Evolutionary conservation across 2,888 invertebrate species (phyloP).

Genomic region (Hermaeophaga mercurialis): DNA sequence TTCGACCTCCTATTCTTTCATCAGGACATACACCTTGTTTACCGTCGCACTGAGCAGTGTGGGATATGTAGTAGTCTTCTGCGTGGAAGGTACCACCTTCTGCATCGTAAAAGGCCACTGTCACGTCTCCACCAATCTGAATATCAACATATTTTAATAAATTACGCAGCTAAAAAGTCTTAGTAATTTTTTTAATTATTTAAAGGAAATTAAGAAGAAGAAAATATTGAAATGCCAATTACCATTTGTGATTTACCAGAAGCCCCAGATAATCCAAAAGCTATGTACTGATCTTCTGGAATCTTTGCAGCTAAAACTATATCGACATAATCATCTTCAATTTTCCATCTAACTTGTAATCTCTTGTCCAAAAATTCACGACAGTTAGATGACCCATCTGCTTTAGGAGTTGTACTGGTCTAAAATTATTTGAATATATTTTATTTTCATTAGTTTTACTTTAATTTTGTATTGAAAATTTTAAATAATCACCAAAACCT

Average conservation of each 20-base stretch:
- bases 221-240: no score
- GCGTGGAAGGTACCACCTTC: conserved; percentile 69
- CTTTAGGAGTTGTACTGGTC: conserved; percentile 78
- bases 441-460: no score
- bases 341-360: conserved; percentile 86
- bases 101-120: conserved; percentile 76
- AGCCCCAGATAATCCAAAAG: conserved; percentile 83
- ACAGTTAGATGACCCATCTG: conserved; percentile 72
- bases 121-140: conserved; percentile 77
- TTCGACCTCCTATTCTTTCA: conserved; percentile 73
- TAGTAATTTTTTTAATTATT: no score
- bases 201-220: no score
- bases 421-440: conserved; percentile 54
- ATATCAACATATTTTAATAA: no score
- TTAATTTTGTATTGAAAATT: no score
- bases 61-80: conserved; percentile 84
- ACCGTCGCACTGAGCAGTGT: conserved; percentile 81
- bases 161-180: no score
- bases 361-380: conserved; percentile 82
- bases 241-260: conserved; percentile 76
- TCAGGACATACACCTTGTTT: conserved; percentile 86
- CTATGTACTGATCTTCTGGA: conserved; percentile 83
- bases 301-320: conserved; percentile 80
- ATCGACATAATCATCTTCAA: conserved; percentile 75
- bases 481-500: no score